Evolutionary conservation across 2,888 invertebrate species (phyloP).

Genomic region (Rambutsinella grinnellia): DNA sequence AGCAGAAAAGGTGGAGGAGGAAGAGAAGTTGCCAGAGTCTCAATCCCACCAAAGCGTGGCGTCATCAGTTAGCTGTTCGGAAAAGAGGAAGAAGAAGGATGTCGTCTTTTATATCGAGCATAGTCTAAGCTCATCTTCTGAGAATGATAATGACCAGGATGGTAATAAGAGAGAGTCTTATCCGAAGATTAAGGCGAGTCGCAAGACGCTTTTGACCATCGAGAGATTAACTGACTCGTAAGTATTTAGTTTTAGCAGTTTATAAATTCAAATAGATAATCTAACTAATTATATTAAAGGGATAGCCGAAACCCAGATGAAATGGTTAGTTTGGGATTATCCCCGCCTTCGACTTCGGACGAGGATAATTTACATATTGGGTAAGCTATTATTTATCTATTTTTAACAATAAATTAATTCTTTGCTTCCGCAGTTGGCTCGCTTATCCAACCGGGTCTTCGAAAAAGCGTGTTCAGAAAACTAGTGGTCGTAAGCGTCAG

Average conservation of each 20-base stretch:
- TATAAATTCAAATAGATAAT: too few relatives aligned
- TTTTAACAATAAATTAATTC: neutral
- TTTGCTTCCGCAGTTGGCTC: conserved; percentile 20
- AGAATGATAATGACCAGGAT: neutral
- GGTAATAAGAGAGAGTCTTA: conserved; percentile 14
- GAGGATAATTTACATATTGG: conserved; percentile 47
- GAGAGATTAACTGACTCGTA: conserved; percentile 40
- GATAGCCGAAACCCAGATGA: conserved; percentile 27
- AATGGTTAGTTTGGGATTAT: conserved; percentile 29
- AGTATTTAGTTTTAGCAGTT: too few relatives aligned
- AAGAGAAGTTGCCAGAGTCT: too few relatives aligned
- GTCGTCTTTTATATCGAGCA: neutral
- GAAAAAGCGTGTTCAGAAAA: neutral
- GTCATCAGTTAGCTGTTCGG: too few relatives aligned
- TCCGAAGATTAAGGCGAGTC: neutral
- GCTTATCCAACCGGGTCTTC: conserved; percentile 16
- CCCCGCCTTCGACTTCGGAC: conserved; percentile 38
- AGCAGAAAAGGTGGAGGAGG: too few relatives aligned
- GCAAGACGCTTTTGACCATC: conserved; percentile 31
- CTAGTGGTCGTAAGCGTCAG: conserved; percentile 4
- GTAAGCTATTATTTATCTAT: conserved; percentile 9
- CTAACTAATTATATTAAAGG: too few relatives aligned
- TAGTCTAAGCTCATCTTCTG: conserved; percentile 1
- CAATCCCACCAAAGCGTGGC: too few relatives aligned
- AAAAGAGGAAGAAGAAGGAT: neutral